Conservation (phyloP, 2,113 vertebrate species). For the Epinephelus moara region DNA sequence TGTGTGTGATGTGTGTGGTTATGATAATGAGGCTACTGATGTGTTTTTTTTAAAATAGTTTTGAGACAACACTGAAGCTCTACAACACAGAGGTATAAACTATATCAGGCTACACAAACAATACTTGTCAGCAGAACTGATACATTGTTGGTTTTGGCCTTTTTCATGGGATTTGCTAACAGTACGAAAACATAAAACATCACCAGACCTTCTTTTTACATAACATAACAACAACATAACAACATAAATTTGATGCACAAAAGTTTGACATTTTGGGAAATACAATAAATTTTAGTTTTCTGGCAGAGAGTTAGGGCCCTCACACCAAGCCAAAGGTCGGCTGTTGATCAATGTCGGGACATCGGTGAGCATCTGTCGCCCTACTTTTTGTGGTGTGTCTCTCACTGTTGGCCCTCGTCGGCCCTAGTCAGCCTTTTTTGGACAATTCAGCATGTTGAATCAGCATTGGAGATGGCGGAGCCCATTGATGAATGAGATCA, state of each 20-base stretch:
- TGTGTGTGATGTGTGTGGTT: background rate
- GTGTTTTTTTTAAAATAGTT: background rate
- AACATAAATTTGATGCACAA: slow-evolving; percentile 9
- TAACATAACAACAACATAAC: too few relatives aligned
- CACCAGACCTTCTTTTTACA: background rate
- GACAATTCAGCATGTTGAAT: too few relatives aligned
- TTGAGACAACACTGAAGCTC: background rate
- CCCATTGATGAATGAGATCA: too few relatives aligned
- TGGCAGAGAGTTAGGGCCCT: background rate
- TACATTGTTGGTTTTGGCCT: background rate
- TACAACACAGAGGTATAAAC: background rate
- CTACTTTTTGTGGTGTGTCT: too few relatives aligned
- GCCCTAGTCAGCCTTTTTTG: too few relatives aligned
- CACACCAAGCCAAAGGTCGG: too few relatives aligned
- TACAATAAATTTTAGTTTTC: background rate
- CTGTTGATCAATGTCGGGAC: too few relatives aligned
- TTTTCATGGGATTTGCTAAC: slow-evolving; percentile 15
- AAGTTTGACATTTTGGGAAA: background rate
- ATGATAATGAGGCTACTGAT: background rate
- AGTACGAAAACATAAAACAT: background rate
- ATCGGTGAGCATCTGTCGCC: too few relatives aligned
- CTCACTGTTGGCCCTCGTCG: too few relatives aligned
- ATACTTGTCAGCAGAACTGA: background rate
- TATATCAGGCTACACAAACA: background rate
- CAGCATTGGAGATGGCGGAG: too few relatives aligned